phyloP scores from a whole-genome alignment of 2,797 vertebrate species.

The Acanthurus leucopareius region DNA sequence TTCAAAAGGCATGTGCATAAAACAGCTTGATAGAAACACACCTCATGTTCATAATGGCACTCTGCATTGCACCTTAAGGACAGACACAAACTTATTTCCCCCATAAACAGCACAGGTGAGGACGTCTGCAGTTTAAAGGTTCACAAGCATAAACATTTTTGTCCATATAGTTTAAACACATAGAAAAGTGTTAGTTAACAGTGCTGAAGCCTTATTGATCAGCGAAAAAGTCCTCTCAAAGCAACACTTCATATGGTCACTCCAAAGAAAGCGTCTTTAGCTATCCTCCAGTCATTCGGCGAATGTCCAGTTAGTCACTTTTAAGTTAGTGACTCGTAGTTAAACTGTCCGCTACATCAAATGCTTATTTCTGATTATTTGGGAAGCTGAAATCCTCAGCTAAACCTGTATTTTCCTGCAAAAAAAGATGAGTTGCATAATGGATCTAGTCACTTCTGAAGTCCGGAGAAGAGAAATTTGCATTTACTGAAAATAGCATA shows the following conservation, averaged over 20 bases:
- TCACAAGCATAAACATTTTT: constrained; percentile 18
- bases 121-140: constrained; percentile 4
- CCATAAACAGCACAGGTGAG: background rate
- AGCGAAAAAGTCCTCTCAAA: constrained; percentile 62
- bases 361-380: constrained; percentile 36
- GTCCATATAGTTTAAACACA: constrained; percentile 59
- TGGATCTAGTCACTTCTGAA: constrained; percentile 48
- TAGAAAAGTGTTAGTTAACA: constrained; percentile 73
- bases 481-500: constrained; percentile 50
- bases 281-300: constrained; percentile 2
- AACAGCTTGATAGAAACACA: no score
- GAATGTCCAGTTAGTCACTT: background rate
- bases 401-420: constrained; percentile 69
- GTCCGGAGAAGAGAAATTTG: constrained; percentile 24
- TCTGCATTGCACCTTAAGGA: constrained; percentile 42
- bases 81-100: background rate
- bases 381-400: constrained; percentile 62
- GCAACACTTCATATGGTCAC: constrained; percentile 63
- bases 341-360: constrained; percentile 47
- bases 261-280: constrained; percentile 22
- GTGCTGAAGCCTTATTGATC: constrained; percentile 75
- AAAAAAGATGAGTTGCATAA: constrained; percentile 75
- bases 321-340: background rate
- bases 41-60: background rate
- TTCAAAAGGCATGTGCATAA: no score